Base-by-base conservation (phyloP, 2,113 vertebrate genomes). In the Columbina picui region DNA sequence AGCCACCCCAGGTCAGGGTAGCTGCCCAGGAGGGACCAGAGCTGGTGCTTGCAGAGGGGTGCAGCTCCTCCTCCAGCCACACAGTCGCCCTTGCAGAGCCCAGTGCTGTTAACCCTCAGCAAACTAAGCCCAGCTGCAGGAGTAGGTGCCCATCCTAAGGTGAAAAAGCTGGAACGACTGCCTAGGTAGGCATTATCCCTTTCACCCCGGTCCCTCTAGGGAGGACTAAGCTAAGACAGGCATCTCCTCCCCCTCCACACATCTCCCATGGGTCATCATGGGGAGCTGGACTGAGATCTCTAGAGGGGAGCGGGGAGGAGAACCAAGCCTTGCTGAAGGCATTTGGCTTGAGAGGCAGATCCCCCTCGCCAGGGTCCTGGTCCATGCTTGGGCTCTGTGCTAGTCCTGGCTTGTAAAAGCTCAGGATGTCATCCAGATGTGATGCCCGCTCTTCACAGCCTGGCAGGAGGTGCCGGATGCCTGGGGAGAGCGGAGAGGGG, bases 381-480 rank as follows among this genome's bases (percentile, higher is more conserved):
- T 36, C 56, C 55, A 14, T 1, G 2, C 39, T 12, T 74, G 39
- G 45, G 56, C 38, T 75, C 64, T 45, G 5, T 43, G 64, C 49
- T 75, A 70, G 23, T 27, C 16, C 30, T 9, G 5, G 55, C 45
- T 87, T 61, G 12, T 71, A 53, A 79, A 94, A 73, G 70, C 68
- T 80, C 56, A 75, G 63, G 49, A 55, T 5, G 4, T 43, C 22
- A 27, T 38, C 27, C 76, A 74, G 29, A 25, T 56, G 89, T 59
- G 71, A 86, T 83, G 67, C 69, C 75, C 0, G 0, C 38, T 84
- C 69, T 71, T 83, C 36, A 56, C 6, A 1, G 82, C 68, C 87
- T 93, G 87, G 85, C 88, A 75, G 59, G 89, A 94, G 73, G 67
- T 81, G 41, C 60, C 1, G 1, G 87, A 93, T 96, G 92, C 94